Evolutionary conservation across 2,888 invertebrate species (phyloP).

Genomic region (Lasioglossum pauxillum): DNA sequence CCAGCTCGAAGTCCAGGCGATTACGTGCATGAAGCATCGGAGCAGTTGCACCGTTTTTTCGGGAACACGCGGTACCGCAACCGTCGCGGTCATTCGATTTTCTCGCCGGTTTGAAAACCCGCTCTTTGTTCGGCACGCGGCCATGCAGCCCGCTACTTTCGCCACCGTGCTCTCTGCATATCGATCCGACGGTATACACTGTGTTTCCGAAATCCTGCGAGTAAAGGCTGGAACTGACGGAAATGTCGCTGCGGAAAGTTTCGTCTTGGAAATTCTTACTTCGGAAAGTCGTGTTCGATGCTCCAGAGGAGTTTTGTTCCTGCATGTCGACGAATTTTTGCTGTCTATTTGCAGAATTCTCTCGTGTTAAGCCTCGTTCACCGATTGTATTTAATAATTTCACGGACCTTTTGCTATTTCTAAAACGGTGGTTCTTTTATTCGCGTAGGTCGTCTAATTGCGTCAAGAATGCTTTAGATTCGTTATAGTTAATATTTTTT

Average conservation of each 20-base stretch:
- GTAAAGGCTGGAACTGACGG: background rate
- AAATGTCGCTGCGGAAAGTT: background rate
- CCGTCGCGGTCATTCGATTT: background rate
- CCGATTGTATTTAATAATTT: background rate
- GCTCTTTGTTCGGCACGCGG: background rate
- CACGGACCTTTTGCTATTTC: background rate
- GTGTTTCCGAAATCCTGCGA: constrained; percentile 21
- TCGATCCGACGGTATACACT: constrained; percentile 10
- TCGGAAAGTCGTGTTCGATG: background rate
- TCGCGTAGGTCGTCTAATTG: too few species aligned
- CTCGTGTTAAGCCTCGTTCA: background rate
- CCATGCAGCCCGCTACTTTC: background rate
- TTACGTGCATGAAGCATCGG: background rate
- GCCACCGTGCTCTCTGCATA: background rate
- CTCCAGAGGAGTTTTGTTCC: background rate
- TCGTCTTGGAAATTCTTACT: background rate
- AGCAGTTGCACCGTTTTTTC: background rate
- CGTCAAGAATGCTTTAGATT: too few species aligned
- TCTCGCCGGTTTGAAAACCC: background rate
- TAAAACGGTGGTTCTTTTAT: background rate
- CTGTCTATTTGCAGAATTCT: background rate
- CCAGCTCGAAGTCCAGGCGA: background rate
- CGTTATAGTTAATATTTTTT: background rate
- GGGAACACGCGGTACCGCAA: background rate
- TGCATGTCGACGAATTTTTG: background rate